Evolutionary conservation across 2,113 vertebrate genomes (phyloP).

Genomic region (Coracopsis vasa): DNA sequence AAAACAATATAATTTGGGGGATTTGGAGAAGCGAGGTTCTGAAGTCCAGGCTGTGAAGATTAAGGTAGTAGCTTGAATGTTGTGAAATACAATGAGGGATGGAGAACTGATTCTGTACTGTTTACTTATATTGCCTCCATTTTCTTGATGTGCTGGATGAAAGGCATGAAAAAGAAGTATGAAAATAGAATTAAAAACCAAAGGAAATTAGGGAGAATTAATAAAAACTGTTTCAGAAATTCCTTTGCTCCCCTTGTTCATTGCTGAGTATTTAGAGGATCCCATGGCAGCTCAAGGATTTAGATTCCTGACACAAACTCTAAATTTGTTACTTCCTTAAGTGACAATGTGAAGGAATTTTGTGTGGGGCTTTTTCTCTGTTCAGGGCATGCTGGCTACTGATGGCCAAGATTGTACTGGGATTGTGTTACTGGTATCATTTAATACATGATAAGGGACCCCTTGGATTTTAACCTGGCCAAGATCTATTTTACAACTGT

Average conservation of each 20-base stretch:
- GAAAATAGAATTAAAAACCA: neutral
- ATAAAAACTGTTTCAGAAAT: neutral
- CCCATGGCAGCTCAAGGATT: neutral
- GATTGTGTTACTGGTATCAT: neutral
- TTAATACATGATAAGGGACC: too few species aligned
- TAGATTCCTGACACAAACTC: neutral
- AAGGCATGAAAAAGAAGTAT: neutral
- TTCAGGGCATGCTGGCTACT: neutral
- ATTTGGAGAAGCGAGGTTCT: neutral
- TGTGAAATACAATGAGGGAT: neutral
- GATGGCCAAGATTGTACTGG: neutral
- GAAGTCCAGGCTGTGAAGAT: neutral
- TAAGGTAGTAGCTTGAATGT: neutral
- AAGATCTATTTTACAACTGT: neutral
- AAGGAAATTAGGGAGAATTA: neutral
- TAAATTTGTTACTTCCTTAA: neutral
- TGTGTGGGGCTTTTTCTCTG: neutral
- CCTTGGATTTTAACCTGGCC: neutral
- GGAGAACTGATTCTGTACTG: neutral
- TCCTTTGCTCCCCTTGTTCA: neutral
- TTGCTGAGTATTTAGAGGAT: neutral
- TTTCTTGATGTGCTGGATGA: neutral
- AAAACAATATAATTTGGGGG: neutral
- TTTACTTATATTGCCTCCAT: rapidly evolving
- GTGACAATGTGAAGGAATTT: neutral